Base-by-base conservation (phyloP, 1,140 invertebrate genomes). In the Caenorhabditis briggsae region DNA sequence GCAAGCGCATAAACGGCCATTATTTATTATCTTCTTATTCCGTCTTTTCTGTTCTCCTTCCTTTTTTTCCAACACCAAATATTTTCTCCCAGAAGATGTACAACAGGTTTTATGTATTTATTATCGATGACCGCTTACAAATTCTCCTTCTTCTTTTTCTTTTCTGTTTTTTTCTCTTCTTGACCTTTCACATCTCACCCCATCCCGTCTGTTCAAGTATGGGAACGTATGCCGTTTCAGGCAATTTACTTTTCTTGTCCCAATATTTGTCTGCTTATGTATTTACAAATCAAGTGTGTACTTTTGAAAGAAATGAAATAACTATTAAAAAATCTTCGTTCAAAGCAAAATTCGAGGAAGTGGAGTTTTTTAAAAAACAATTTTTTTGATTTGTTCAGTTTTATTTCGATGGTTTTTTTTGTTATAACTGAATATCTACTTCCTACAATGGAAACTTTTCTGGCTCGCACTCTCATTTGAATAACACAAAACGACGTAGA, bases 91-190 rank as follows among this genome's bases (percentile, higher is more conserved):
- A 78, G 50, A 23, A 65, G 61, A 65, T 65, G 43, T 25, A 43
- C 46, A 53, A 78, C 70, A 18, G 70, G 70, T 78, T 78, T 78
- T 78, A 50, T 78, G 70, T 50, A 78, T 78, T 78, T 78, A 50
- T 50, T 48, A 50, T 33, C 70, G 70, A 78, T 78, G 70, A 78
- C 70, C 46, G 70, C 46, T 78, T 50, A 78, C n/a, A 78, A 50
- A 78, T 53, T 50, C 23, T n/a, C 1, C 61, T 78, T 50, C 23
- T 20, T 18, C 11, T 11, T 50, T 78, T 48, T 50, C 18, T 46
- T 3, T 33, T 3, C 1, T 33, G 33, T 33, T 33, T 33, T n/a
- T 33, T 33, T 33, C 33, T 33, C 33, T 33, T 33, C 18, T 50
- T 50, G 70, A 50, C 70, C 70, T 78, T 41, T 78, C 70, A 78